Evolutionary conservation across 2,113 vertebrate species (phyloP), one percentile per base, ranked within the genome.

Genomic region (Arothron firmamentum): DNA sequence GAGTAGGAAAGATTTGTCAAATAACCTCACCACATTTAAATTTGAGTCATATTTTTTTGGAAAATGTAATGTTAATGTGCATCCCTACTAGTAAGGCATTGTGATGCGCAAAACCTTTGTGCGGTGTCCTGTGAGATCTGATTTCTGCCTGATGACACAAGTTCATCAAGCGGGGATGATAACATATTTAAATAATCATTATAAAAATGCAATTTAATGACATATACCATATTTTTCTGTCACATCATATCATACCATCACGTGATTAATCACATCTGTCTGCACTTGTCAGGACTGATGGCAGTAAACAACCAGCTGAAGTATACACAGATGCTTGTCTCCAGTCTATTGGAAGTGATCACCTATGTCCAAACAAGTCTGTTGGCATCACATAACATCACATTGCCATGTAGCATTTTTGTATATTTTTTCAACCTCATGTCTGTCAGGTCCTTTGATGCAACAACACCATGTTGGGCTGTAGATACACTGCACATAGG

Each of bases 371-470:
- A 25, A 55, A 50, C 15, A 61, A 59, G 45, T 49, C 47, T 2
- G 6, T 34, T 55, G 50, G 1, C 65, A 19, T 70, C 59, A 46
- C 65, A 21, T 47, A 10, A 38, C 68, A 74, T 74, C 56, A 28
- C 72, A 68, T 65, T 48, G 6, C 46, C 79, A 70, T 5, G 6
- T 21, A 47, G 12, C 68, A 69, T 83, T 48, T 77, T 79, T 79
- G 11, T 67, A 28, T 75, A 45, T 65, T 60, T 69, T 76, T 56
- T 48, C 28, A 17, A 47, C 55, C 64, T 71, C 74, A 59, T 45
- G 51, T 67, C 47, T 52, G 59, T 54, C 49, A 58, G 53, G 54
- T 53, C n/a, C 14, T 21, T 50, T 12, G 13, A 52, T 5, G 0
- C 0, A 57, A 28, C 64, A 42, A 48, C 41, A 11, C 60, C n/a